Base-by-base conservation (phyloP, 2,797 vertebrate genomes). In the Antennarius maculatus region DNA sequence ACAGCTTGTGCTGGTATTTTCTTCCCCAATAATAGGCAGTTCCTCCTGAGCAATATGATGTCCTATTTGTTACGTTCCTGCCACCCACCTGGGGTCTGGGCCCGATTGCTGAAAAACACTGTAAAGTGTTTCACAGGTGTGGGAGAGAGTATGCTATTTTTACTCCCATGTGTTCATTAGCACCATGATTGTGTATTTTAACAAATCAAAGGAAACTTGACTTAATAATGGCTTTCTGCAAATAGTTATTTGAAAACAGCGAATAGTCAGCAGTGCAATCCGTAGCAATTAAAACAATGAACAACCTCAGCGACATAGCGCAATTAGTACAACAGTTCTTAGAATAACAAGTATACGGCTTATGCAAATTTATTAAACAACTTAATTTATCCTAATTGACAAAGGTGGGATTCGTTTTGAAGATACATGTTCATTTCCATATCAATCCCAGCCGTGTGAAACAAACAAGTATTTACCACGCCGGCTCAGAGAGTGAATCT, bases 361-460 rank as follows among this genome's bases (percentile, higher is more conserved):
- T 86, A 89, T 83, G 86, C 83, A 82, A 87, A 90, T 87, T 65
- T 47, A 69, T 79, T 86, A 88, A 88, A 92, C 77, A 83, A 76
- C 71, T 86, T 81, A 70, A 89, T 89, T 82, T 59, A 83, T 85
- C 83, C 79, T 89, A 91, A 91, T 86, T 89, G 85, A 83, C 85
- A 89, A 91, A 91, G 87, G 88, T 91, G 80, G 83, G 74, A 69
- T 81, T 76, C 75, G 77, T 83, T 87, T 89, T 89, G 85, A 87
- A 90, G 88, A 82, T 83, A 61, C 46, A 5, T 65, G 39, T 79
- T 86, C 3, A 91, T 90, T 91, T 89, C 82, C 86, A 88, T 87
- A 82, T 86, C 74, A 88, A 80, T 77, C 76, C 60, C 1, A 28
- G 79, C 82, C 85, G 41, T 80, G 80, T 79, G 82, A 84, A 83